phyloP scores from a whole-genome alignment of 2,888 invertebrate species.

The Tipula lateralis region DNA sequence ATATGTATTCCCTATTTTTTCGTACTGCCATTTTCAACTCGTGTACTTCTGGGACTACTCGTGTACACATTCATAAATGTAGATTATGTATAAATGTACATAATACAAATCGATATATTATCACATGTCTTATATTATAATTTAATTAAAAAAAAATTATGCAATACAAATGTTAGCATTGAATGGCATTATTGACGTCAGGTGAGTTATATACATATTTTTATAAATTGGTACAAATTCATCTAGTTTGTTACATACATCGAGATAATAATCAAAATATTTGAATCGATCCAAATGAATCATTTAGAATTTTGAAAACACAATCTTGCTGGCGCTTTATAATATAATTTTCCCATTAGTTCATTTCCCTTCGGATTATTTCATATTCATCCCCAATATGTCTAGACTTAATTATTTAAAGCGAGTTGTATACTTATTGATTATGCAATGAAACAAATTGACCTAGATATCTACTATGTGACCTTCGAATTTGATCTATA shows the following conservation, averaged over 20 bases:
- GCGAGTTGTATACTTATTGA: not conserved
- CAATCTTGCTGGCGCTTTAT: not conserved
- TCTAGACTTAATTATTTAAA: not conserved
- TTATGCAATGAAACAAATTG: not conserved
- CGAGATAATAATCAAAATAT: not conserved
- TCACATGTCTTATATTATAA: not conserved
- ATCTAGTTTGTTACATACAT: not conserved
- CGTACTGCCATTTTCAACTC: too few species aligned
- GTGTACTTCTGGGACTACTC: too few species aligned
- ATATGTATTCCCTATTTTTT: too few species aligned
- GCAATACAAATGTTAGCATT: not conserved
- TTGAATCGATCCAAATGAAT: not conserved
- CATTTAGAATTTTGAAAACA: not conserved
- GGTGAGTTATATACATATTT: not conserved
- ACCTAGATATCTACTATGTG: not conserved
- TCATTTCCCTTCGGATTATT: not conserved
- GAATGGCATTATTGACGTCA: not conserved
- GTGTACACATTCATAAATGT: too few species aligned
- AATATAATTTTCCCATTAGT: not conserved
- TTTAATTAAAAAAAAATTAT: conserved; percentile 2
- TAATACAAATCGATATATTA: too few species aligned
- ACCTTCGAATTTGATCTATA: not conserved
- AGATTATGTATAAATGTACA: too few species aligned
- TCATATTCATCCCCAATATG: not conserved
- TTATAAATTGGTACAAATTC: not conserved